These are phyloP conservation scores for Bicyclus anynana DNA, from an alignment of 1,140 invertebrate species.

Conservation along the genomic window DNA sequence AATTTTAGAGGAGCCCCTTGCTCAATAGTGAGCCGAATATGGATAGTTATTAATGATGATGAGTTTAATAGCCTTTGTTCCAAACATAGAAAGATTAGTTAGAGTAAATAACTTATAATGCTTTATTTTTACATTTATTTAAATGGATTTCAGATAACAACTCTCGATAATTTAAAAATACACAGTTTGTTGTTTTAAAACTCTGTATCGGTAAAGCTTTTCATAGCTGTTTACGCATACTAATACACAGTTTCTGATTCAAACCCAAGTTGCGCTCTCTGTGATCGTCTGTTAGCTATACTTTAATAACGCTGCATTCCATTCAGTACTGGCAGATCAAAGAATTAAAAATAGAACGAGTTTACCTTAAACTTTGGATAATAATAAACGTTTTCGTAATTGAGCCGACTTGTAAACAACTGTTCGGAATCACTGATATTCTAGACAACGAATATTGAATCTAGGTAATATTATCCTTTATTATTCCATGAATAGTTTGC, in stretches of 20 bases:
- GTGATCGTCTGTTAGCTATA: background rate
- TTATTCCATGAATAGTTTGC: background rate
- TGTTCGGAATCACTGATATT: slow-evolving; percentile 5
- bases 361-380: slow-evolving; percentile 44
- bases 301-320: slow-evolving; percentile 9
- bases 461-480: background rate
- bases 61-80: no score
- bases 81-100: no score
- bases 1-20: no score
- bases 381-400: slow-evolving; percentile 47
- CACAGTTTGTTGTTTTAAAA: no score
- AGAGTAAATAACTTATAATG: no score
- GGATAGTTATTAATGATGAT: no score
- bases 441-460: background rate
- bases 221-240: background rate
- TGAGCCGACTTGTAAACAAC: slow-evolving; percentile 43
- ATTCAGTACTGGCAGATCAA: slow-evolving; percentile 38
- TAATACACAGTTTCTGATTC: background rate
- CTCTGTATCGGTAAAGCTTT: background rate
- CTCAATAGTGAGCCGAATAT: no score
- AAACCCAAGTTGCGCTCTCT: background rate
- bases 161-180: no score
- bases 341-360: slow-evolving; percentile 51
- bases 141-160: no score
- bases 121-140: no score